Evolutionary conservation across 2,797 vertebrate genomes (phyloP), one percentile per base, ranked within the genome.

Genomic region (Scarus forsteni): DNA sequence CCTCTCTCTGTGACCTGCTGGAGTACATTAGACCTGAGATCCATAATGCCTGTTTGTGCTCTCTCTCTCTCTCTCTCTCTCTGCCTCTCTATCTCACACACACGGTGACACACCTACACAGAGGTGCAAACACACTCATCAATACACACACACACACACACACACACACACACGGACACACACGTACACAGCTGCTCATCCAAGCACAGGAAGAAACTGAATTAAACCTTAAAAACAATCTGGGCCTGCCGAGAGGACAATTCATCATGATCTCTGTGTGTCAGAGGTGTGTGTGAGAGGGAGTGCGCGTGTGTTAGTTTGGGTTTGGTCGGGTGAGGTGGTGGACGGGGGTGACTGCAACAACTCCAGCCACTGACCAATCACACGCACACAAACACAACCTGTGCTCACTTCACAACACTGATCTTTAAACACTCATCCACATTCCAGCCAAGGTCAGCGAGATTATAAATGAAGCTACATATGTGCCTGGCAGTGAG

Each of bases 151-250:
- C 58, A 61, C 58, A 56, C 35, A 61, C 49, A 45, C 48, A 66
- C 60, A 64, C 58, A 66, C 48, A 61, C 60, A 60, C 34, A 34
- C 44, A 15, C 61, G n/a, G 35, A 43, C 42, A 66, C 60, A 57
- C 39, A 70, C 4, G 38, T 62, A 93, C 92, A 94, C 93, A 95
- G 93, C 95, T 98, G 97, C 96, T 97, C 98, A 97, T 96, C 96
- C 95, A 97, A 98, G 97, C 97, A 98, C 97, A 98, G 97, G 97
- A 98, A 98, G 96, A 98, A 98, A 98, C 97, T 97, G 97, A 98
- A 98, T 98, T 98, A 98, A 98, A 98, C 96, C 96, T 98, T 98
- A 98, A 97, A 98, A 98, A 98, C 97, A 99, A 98, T 98, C 97
- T 98, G 94, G 94, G 94, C 90, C 95, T 93, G 89, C 93, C 94